Evolutionary conservation across 2,113 vertebrate species (phyloP), one percentile per base, ranked within the genome.

Genomic region (Bombycilla garrulus): DNA sequence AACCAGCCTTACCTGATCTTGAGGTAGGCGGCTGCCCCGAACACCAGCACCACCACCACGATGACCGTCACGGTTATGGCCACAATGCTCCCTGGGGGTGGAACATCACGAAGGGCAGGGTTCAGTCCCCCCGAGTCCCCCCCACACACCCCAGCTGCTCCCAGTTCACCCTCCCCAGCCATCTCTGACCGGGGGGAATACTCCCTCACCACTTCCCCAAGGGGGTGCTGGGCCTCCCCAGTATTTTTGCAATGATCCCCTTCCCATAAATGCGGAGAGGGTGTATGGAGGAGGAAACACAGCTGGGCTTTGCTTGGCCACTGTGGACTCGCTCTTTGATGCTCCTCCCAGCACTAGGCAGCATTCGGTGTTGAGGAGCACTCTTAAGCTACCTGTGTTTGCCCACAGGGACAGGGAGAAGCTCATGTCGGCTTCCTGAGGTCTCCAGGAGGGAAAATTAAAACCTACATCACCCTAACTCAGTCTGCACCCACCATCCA

Each of bases 41-140:
- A 98, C 64, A 98, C 97, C 96, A 98, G 13, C 94, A 98, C 38
- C 36, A 98, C 97, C 66, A 97, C 93, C 4, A 97, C 81, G 8
- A 98, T 98, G 88, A 98, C 98, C 0, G 97, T 96, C 88, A 98
- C 86, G 0, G 98, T 98, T 18, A 98, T 98, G 92, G 98, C 98
- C 45, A 98, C 98, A 0, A 98, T 96, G 88, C 98, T 98, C 44
- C 98, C 98, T 98, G 97, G 0, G 22, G 40, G 13, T 15, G 20
- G 5, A 14, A 40, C 73, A 28, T 4, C 51, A 87, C 29, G 47
- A 47, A 79, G 29, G 47, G 26, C 35, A 84, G 35, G 0, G 4
- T 2, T 92, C 58, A 78, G 50, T 38, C 2, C 17, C 11, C 14
- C 28, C 1, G 0, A 15, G 5, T 9, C 28, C 33, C 73, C n/a